These are phyloP conservation scores for Pantherophis vulpinus DNA, from an alignment of 2,797 vertebrate genomes.

Conservation along the genomic window DNA sequence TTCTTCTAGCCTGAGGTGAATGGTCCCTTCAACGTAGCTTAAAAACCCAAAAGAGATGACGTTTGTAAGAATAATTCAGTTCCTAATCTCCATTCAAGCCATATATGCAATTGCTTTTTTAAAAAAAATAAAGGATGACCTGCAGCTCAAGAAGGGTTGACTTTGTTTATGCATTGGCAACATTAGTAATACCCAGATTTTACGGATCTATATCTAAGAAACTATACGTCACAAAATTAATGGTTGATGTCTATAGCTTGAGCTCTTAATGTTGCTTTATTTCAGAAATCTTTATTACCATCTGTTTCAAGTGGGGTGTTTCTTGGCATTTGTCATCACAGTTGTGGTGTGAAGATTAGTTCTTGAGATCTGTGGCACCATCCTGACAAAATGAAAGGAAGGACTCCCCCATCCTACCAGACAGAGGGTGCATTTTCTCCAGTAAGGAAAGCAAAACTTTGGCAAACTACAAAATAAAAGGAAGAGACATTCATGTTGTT, in stretches of 20 bases:
- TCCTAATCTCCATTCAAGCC: constrained; percentile 25
- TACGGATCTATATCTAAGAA: constrained; percentile 38
- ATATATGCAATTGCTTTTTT: constrained; percentile 26
- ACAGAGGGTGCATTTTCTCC: constrained; percentile 26
- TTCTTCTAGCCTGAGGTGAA: constrained; percentile 31
- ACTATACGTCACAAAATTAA: constrained; percentile 54
- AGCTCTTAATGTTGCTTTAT: constrained; percentile 56
- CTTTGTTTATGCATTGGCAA: constrained; percentile 48
- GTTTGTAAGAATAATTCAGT: constrained; percentile 48
- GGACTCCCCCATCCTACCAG: not conserved
- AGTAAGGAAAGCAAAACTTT: constrained; percentile 35
- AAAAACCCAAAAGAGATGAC: constrained; percentile 36
- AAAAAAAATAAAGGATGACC: constrained; percentile 26
- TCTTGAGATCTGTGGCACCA: constrained; percentile 41
- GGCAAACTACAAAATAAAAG: constrained; percentile 56
- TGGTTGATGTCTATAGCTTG: constrained; percentile 62
- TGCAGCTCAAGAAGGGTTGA: constrained; percentile 22
- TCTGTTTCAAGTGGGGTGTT: constrained; percentile 17
- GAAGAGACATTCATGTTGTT: constrained; percentile 49
- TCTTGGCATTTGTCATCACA: constrained; percentile 36
- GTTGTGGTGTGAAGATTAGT: constrained; percentile 17
- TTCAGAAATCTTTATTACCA: constrained; percentile 51
- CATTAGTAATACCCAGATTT: constrained; percentile 54
- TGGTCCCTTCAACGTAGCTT: constrained; percentile 7
- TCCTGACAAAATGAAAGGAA: constrained; percentile 31